Conservation (phyloP, 2,797 vertebrate genomes). For the Choloepus didactylus region DNA sequence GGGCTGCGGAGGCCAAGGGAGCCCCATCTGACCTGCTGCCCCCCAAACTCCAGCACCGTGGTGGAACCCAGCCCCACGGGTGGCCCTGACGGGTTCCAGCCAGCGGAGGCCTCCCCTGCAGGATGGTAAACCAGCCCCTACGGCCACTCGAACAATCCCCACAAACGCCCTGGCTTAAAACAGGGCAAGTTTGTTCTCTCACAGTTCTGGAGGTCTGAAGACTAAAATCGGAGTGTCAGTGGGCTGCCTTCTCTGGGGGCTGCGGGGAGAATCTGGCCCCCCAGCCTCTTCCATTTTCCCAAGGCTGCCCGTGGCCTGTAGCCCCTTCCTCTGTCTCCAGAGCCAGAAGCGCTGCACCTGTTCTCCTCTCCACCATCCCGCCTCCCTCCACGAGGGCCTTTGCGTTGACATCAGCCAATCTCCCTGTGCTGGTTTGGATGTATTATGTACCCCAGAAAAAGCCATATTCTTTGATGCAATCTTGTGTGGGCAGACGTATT, state of each 20-base stretch:
- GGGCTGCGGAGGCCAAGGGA: fast-evolving
- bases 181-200: not conserved
- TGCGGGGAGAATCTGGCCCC: fast-evolving
- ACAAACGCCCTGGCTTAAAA: too few species aligned
- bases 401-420: not conserved
- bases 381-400: not conserved
- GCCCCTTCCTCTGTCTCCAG: too few species aligned
- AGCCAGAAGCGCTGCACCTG: not conserved
- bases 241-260: not conserved
- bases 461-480: too few species aligned
- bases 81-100: not conserved
- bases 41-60: not conserved
- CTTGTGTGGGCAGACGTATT: too few species aligned
- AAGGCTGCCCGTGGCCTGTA: too few species aligned
- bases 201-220: not conserved
- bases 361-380: not conserved
- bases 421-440: too few species aligned
- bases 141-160: fast-evolving
- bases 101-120: not conserved
- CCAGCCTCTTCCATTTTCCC: not conserved
- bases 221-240: not conserved
- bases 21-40: too few species aligned
- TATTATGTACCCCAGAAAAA: too few species aligned
- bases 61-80: too few species aligned
- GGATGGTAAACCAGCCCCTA: fast-evolving